Evolutionary conservation across 2,113 vertebrate species (phyloP).

Genomic region (Acrocephalus arundinaceus): DNA sequence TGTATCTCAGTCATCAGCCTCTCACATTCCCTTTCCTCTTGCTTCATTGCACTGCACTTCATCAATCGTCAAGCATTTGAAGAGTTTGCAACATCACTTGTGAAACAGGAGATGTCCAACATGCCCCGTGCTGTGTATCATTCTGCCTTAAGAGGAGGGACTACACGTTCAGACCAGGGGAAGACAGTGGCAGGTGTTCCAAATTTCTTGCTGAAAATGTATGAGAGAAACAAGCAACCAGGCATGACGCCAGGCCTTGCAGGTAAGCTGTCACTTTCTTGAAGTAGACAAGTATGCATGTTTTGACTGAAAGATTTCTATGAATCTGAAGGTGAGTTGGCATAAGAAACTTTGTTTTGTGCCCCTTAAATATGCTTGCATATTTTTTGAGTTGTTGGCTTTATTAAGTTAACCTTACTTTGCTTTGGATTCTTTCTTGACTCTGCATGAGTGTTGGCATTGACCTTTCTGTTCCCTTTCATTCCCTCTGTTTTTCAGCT

Average conservation of each 20-base stretch:
- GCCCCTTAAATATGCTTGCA: neutral
- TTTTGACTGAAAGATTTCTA: neutral
- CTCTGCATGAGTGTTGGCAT: neutral
- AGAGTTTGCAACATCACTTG: conserved; percentile 85
- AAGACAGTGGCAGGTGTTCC: conserved; percentile 88
- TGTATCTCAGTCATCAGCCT: neutral
- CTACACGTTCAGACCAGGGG: conserved; percentile 81
- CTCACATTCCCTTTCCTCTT: neutral
- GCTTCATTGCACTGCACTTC: neutral
- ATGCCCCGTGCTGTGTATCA: conserved; percentile 96
- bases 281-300: neutral
- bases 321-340: neutral
- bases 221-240: conserved; percentile 95
- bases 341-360: neutral
- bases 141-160: conserved; percentile 80
- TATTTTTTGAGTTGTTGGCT: neutral
- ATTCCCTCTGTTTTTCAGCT: conserved; percentile 67
- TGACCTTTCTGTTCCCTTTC: neutral
- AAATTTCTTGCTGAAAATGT: conserved; percentile 88
- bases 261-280: conserved; percentile 68
- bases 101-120: conserved; percentile 89
- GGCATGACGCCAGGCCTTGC: conserved; percentile 92
- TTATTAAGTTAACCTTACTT: neutral
- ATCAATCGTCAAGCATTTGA: conserved; percentile 84
- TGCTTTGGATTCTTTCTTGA: neutral